Conservation (phyloP, 2,113 vertebrate genomes). For the Hypocryptadius cinnamomeus region DNA sequence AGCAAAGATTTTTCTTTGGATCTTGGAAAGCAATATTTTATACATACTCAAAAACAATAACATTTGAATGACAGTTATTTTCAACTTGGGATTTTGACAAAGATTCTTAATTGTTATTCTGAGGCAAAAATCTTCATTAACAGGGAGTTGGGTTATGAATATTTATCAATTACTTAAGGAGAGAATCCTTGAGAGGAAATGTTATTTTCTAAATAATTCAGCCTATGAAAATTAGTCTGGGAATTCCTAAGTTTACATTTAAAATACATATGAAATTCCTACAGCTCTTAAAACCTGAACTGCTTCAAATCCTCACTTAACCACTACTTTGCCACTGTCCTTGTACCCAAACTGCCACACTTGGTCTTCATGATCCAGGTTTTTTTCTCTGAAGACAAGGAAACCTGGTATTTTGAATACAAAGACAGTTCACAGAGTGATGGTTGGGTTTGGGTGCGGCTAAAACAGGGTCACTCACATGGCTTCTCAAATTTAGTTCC, state of each 20-base stretch:
- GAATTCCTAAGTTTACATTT: slow-evolving; percentile 1
- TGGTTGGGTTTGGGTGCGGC: neutral
- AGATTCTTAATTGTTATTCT: slow-evolving; percentile 45
- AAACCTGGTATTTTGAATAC: neutral
- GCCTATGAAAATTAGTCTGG: slow-evolving; percentile 1
- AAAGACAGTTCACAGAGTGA: neutral
- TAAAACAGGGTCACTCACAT: neutral
- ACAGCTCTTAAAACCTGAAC: neutral
- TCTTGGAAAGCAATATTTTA: slow-evolving; percentile 33
- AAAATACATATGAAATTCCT: neutral
- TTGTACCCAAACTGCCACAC: neutral
- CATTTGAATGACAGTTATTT: slow-evolving; percentile 49
- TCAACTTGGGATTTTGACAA: slow-evolving; percentile 32
- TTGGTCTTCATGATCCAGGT: neutral
- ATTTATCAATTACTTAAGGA: slow-evolving; percentile 44
- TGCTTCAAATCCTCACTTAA: neutral
- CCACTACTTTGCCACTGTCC: neutral
- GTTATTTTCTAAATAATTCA: slow-evolving; percentile 27
- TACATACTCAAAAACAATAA: neutral
- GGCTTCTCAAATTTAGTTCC: neutral
- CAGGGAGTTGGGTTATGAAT: slow-evolving; percentile 31
- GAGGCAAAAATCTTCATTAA: slow-evolving; percentile 52
- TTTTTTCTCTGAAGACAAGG: neutral
- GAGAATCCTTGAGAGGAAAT: slow-evolving; percentile 18
- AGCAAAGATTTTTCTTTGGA: slow-evolving; percentile 19